Base-by-base conservation (phyloP, 2,113 vertebrate species). In the Siniperca knerii region DNA sequence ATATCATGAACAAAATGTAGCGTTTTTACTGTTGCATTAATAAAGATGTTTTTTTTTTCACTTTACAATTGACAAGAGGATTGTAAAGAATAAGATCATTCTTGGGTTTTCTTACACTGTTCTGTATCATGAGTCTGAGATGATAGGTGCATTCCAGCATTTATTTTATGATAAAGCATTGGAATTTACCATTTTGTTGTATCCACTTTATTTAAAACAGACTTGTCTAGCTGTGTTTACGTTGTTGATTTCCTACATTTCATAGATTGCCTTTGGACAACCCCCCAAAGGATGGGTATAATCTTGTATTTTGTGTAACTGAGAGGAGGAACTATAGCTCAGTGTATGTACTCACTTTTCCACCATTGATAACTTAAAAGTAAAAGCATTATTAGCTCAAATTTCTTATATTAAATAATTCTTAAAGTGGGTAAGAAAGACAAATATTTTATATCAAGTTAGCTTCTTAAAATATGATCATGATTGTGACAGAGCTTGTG, bases 121-220 rank as follows among this genome's bases (percentile, higher is more conserved):
- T 78, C 40, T 60, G 77, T n/a, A 35, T 69, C 77, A 60, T 2
- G 9, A 12, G 20, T 33, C 40, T 37, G 29, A 66, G 33, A 73
- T 29, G 16, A 57, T 40, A 33, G 66, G 9, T 67, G 60, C 33
- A 48, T 54, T 66, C 48, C 70, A 64, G 69, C 40, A 52, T 23
- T 8, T 77, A 15, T 62, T 65, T 33, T 35, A 61, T 76, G 35
- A 44, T 46, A 5, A 82, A 69, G 46, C 33, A 33, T 52, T 75
- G 18, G 33, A 69, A 52, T 61, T 52, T 42, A 23, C 4, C 44
- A 42, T 69, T 52, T 71, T 23, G 42, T 42, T 25, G 12, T 15
- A 33, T 61, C 55, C 35, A 44, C 52, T 57, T 29, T 13, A 37
- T 37, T 60, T 13, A 40, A 54, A 25, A 52, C 21, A 1, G 25